These are phyloP conservation scores for Nibea albiflora DNA, from an alignment of 2,113 vertebrate genomes.

Conservation along the genomic window DNA sequence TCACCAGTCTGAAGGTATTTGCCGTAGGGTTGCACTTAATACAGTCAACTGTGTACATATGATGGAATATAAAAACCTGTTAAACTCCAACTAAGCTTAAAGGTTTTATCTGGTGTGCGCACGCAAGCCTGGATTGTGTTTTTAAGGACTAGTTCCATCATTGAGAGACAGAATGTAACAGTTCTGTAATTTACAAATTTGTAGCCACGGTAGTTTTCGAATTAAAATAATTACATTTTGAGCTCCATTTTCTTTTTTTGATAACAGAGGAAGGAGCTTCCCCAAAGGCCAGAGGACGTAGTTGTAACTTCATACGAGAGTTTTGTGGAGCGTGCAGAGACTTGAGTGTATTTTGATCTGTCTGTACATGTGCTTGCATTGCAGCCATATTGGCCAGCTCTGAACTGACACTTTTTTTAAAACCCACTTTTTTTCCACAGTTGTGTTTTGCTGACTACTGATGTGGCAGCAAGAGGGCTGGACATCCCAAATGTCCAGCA, in stretches of 20 bases:
- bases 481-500: constrained; percentile 96
- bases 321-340: background rate
- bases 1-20: constrained; percentile 1
- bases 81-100: constrained; percentile 1
- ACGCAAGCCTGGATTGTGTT: background rate
- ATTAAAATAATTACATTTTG: background rate
- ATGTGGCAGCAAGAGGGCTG: constrained; percentile 96
- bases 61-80: constrained; percentile 10
- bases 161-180: too few relatives aligned
- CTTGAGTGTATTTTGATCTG: background rate
- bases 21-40: background rate
- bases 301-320: too few relatives aligned
- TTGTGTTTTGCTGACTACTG: constrained; percentile 94
- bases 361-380: background rate
- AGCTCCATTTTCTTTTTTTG: too few relatives aligned
- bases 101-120: background rate
- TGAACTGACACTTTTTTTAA: too few relatives aligned
- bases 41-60: background rate
- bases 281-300: too few relatives aligned
- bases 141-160: background rate
- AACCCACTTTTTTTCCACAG: constrained; percentile 73
- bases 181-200: background rate
- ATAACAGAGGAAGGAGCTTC: too few relatives aligned
- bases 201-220: background rate
- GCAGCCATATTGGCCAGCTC: background rate